Conservation (phyloP, 2,797 vertebrate genomes). For the Gorsachius magnificus region DNA sequence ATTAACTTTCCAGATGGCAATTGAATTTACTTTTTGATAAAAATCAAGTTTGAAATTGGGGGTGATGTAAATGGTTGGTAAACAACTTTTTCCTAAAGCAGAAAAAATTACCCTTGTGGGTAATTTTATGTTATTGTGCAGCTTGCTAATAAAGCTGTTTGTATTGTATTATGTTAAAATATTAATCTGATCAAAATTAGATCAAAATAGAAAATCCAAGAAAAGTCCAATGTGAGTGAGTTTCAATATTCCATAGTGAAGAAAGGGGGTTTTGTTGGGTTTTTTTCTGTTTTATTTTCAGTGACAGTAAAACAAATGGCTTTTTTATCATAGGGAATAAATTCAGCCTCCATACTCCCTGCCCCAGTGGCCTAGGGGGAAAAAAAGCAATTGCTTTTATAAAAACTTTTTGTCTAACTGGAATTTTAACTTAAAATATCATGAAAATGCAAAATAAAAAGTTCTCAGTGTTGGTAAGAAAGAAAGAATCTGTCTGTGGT, state of each 20-base stretch:
- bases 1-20: not conserved
- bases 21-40: not conserved
- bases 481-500: not conserved
- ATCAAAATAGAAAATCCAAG: not conserved
- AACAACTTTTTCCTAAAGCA: not conserved
- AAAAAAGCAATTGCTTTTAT: not conserved
- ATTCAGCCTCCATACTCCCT: not conserved
- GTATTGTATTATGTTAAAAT: not conserved
- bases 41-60: not conserved
- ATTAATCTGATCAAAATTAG: not conserved
- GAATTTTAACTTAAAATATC: not conserved
- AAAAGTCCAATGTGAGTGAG: not conserved
- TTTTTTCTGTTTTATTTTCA: not conserved
- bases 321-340: not conserved
- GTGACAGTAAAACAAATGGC: not conserved
- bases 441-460: not conserved
- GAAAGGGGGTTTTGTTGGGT: not conserved
- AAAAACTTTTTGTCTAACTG: not conserved
- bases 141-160: not conserved
- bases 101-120: not conserved
- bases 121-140: not conserved
- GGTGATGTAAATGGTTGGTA: not conserved
- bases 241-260: not conserved
- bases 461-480: not conserved
- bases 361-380: rapidly evolving